Conservation (phyloP, 2,888 invertebrate genomes). For the Subacronicta megacephala region DNA sequence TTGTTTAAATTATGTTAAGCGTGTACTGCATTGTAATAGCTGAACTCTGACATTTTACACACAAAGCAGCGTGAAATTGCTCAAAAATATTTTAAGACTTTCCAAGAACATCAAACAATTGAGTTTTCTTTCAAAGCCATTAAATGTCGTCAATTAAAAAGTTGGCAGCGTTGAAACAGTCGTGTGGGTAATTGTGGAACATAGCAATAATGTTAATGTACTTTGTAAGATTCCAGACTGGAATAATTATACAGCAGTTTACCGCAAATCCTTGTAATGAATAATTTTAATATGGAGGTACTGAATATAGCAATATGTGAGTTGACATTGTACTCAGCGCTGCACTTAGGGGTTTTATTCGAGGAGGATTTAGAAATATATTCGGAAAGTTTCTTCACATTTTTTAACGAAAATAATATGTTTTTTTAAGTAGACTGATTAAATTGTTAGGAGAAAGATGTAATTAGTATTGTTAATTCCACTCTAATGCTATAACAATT, state of each 20-base stretch:
- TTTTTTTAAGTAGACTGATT: neutral
- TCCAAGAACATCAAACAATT: slow-evolving; percentile 25
- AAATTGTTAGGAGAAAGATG: neutral
- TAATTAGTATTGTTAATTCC: too few species aligned
- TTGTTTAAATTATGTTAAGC: slow-evolving; percentile 34
- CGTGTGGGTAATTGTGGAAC: slow-evolving; percentile 52
- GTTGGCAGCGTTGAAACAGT: slow-evolving; percentile 49
- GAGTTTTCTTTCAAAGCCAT: slow-evolving; percentile 37
- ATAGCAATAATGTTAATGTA: slow-evolving; percentile 50
- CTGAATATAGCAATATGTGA: slow-evolving; percentile 43
- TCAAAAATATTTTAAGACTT: slow-evolving; percentile 18
- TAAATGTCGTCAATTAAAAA: slow-evolving; percentile 53
- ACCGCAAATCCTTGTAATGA: slow-evolving; percentile 46
- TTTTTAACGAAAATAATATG: neutral
- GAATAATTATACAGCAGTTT: slow-evolving; percentile 48
- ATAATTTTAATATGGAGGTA: slow-evolving; percentile 44
- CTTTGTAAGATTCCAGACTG: slow-evolving; percentile 53
- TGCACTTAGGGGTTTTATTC: slow-evolving; percentile 15
- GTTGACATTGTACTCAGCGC: slow-evolving; percentile 12
- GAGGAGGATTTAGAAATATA: slow-evolving; percentile 20
- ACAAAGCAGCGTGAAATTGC: slow-evolving; percentile 21
- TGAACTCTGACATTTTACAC: slow-evolving; percentile 30
- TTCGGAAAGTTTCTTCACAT: neutral
- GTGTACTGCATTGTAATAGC: slow-evolving; percentile 42
- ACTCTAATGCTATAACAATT: too few species aligned